Conservation (phyloP, 2,888 invertebrate species). For the Sisyra terminalis region DNA sequence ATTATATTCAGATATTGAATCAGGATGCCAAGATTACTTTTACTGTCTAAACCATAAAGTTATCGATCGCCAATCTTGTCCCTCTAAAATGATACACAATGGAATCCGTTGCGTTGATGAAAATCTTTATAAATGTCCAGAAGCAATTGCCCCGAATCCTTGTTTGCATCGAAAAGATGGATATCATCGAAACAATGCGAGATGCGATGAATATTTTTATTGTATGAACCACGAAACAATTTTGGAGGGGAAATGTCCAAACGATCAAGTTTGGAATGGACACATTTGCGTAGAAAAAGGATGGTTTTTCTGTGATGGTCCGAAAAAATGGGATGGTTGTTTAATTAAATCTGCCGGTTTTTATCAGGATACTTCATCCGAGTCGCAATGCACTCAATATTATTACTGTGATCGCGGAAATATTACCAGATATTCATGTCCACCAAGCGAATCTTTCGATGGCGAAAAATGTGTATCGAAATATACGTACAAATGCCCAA, state of each 20-base stretch:
- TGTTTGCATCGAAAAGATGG: constrained; percentile 7
- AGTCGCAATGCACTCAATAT: constrained; percentile 33
- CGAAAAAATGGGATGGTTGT: constrained; percentile 16
- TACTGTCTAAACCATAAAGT: constrained; percentile 1
- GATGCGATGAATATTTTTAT: constrained; percentile 33
- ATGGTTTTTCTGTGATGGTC: constrained; percentile 15
- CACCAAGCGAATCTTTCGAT: constrained; percentile 27
- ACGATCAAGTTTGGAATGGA: constrained; percentile 34
- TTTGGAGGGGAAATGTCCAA: constrained; percentile 29
- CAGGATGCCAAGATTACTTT: constrained; percentile 6
- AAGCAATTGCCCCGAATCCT: not conserved
- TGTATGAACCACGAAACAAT: constrained; percentile 31
- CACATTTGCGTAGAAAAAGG: constrained; percentile 21
- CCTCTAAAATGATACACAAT: constrained; percentile 1
- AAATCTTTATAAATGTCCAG: constrained; percentile 6
- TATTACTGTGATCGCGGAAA: constrained; percentile 31
- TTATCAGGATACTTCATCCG: constrained; percentile 29
- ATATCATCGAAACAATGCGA: constrained; percentile 28
- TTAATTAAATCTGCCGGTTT: constrained; percentile 16
- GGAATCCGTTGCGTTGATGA: constrained; percentile 4
- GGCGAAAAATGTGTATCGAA: constrained; percentile 28
- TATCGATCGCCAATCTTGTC: constrained; percentile 5
- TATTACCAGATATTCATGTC: constrained; percentile 28
- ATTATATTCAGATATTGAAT: constrained; percentile 19
- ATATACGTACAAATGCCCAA: constrained; percentile 28